These are phyloP conservation scores for Phainopepla nitens DNA, from an alignment of 2,113 vertebrate species.

Conservation along the genomic window DNA sequence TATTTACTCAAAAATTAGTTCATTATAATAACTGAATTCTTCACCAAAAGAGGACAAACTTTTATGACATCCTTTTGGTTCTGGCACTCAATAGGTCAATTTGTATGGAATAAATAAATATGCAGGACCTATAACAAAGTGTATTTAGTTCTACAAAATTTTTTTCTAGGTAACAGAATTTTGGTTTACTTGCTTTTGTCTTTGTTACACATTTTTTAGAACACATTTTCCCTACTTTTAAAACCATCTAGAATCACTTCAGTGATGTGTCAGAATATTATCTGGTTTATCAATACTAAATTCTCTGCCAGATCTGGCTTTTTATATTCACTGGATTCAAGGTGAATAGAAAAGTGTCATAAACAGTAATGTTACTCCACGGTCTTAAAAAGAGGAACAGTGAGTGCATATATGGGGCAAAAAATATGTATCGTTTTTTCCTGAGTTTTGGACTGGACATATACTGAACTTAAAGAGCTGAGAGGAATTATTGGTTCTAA, in stretches of 20 bases:
- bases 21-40: background rate
- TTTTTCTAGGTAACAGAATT: background rate
- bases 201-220: background rate
- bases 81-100: background rate
- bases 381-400: background rate
- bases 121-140: background rate
- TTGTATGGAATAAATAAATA: background rate
- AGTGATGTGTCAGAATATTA: background rate
- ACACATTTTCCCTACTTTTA: background rate
- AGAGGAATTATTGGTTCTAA: background rate
- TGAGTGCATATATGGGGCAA: background rate
- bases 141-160: background rate
- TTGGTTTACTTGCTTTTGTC: background rate
- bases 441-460: background rate
- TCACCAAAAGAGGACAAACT: background rate
- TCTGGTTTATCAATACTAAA: background rate
- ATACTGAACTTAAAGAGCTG: background rate
- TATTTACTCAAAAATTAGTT: background rate
- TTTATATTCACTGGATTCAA: background rate
- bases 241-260: background rate
- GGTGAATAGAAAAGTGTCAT: background rate
- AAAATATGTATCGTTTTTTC: background rate
- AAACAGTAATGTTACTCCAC: background rate
- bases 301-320: accelerated
- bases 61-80: accelerated